A percentile compares a stretch with the other conserved stretches of the same genome.
Conservation (phyloP, 2,888 invertebrate genomes). For the Desoria tigrina region DNA sequence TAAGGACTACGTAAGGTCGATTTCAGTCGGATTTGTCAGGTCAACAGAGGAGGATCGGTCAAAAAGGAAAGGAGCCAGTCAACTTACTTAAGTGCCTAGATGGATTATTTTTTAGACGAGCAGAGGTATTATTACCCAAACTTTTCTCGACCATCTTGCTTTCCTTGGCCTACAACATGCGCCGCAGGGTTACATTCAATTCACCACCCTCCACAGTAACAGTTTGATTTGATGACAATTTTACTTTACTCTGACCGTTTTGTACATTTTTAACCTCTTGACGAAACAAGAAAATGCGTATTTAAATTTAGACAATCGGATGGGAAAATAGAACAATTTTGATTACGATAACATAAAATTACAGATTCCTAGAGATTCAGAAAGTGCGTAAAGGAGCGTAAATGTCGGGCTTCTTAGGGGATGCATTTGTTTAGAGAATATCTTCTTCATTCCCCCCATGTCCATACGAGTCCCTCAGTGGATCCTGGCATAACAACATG, state of each 20-base stretch:
- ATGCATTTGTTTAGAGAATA: neutral
- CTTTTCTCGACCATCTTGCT: constrained; percentile 44
- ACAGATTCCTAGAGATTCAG: neutral
- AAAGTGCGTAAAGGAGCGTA: constrained; percentile 37
- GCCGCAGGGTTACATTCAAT: constrained; percentile 27
- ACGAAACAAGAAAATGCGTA: no score
- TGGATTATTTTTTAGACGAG: neutral
- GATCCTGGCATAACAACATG: no score
- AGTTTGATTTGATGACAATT: neutral
- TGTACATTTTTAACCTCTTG: no score
- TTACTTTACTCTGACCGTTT: neutral
- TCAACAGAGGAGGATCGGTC: constrained; percentile 27
- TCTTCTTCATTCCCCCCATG: neutral
- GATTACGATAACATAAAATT: no score
- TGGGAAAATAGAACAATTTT: no score
- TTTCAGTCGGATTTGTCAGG: constrained; percentile 39
- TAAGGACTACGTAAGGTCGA: constrained; percentile 35
- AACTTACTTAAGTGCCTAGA: neutral
- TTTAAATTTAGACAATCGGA: no score
- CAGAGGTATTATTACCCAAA: constrained; percentile 20
- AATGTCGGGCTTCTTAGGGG: constrained; percentile 21
- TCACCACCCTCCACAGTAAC: constrained; percentile 5
- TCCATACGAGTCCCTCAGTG: neutral
- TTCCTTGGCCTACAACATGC: constrained; percentile 52
- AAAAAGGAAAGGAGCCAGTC: constrained; percentile 25